A percentile compares a stretch with the other conserved stretches of the same genome.
Evolutionary conservation across 2,888 invertebrate species (phyloP).

Genomic region (Drosophila cognata): DNA sequence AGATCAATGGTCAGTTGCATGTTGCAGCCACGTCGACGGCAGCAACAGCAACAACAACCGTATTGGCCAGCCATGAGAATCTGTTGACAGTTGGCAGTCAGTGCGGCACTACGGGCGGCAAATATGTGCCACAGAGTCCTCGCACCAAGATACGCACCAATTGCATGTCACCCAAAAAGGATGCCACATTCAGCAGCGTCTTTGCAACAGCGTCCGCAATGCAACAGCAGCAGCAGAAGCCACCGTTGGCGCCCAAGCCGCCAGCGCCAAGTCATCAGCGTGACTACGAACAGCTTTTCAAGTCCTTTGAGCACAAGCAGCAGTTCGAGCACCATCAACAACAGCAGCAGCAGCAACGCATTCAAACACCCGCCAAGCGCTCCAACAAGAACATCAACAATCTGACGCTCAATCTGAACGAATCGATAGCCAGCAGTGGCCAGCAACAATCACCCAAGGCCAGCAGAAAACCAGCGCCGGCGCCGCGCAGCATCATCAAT

Average conservation of each 20-base stretch:
- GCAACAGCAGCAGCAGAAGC: slow-evolving; percentile 44
- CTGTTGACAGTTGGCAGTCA: slow-evolving; percentile 9
- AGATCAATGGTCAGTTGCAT: slow-evolving; percentile 77
- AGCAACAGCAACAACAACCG: not conserved
- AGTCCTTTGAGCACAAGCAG: slow-evolving; percentile 86
- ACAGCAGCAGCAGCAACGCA: slow-evolving; percentile 74
- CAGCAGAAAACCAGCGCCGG: slow-evolving; percentile 81
- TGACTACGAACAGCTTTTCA: slow-evolving; percentile 85
- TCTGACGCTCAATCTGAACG: slow-evolving; percentile 81
- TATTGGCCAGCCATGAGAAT: slow-evolving; percentile 87
- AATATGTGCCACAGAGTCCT: slow-evolving; percentile 84
- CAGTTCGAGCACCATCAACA: slow-evolving; percentile 80
- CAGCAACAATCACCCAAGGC: slow-evolving; percentile 72
- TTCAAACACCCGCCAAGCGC: slow-evolving; percentile 65
- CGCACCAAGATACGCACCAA: slow-evolving; percentile 86
- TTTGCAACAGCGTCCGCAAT: slow-evolving; percentile 47
- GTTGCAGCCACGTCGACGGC: slow-evolving; percentile 24
- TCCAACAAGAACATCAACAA: slow-evolving; percentile 84
- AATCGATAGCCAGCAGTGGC: slow-evolving; percentile 18
- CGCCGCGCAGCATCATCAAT: slow-evolving; percentile 74
- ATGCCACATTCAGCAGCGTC: slow-evolving; percentile 71
- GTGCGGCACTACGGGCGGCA: slow-evolving; percentile 53
- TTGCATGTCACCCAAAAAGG: slow-evolving; percentile 86
- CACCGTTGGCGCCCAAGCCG: slow-evolving; percentile 58
- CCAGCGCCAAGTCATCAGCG: slow-evolving; percentile 69